These are phyloP conservation scores for Microdon myrmicae DNA, from an alignment of 2,888 invertebrate species.

Conservation along the genomic window DNA sequence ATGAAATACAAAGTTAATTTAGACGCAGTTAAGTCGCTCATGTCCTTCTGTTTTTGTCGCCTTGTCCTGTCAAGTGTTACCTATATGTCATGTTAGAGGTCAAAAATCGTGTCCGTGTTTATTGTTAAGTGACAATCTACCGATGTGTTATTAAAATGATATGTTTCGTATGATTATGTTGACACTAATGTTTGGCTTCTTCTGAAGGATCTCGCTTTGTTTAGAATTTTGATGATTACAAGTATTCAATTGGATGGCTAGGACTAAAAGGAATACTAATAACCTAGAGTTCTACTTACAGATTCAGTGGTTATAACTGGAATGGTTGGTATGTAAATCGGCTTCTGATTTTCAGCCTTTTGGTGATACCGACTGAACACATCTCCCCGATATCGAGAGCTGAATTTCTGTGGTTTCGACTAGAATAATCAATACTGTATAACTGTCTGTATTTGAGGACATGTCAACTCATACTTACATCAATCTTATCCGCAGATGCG, in stretches of 20 bases:
- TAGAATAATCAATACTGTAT: conserved; percentile 8
- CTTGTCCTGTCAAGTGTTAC: conserved; percentile 40
- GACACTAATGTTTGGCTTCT: conserved; percentile 55
- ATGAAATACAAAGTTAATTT: too few species aligned
- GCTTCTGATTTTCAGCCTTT: conserved; percentile 42
- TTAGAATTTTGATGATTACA: conserved; percentile 47
- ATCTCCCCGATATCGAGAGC: conserved; percentile 55
- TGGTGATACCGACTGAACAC: conserved; percentile 34
- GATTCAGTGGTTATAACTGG: conserved; percentile 55
- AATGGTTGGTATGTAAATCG: conserved; percentile 55
- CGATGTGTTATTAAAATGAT: conserved; percentile 24
- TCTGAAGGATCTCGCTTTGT: conserved; percentile 13
- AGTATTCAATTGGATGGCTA: conserved; percentile 29
- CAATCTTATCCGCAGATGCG: conserved; percentile 13
- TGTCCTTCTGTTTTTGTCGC: too few species aligned
- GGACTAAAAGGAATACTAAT: neutral
- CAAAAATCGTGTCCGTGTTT: neutral
- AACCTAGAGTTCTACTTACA: conserved; percentile 51
- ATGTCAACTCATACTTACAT: conserved; percentile 1
- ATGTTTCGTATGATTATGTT: conserved; percentile 29
- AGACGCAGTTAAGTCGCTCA: too few species aligned
- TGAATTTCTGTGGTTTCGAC: conserved; percentile 47
- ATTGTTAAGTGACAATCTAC: conserved; percentile 19
- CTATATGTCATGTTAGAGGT: conserved; percentile 11
- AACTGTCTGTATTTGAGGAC: too few species aligned